Evolutionary conservation across 2,113 vertebrate species (phyloP), one percentile per base, ranked within the genome.

Genomic region (Chinchilla lanigera): DNA sequence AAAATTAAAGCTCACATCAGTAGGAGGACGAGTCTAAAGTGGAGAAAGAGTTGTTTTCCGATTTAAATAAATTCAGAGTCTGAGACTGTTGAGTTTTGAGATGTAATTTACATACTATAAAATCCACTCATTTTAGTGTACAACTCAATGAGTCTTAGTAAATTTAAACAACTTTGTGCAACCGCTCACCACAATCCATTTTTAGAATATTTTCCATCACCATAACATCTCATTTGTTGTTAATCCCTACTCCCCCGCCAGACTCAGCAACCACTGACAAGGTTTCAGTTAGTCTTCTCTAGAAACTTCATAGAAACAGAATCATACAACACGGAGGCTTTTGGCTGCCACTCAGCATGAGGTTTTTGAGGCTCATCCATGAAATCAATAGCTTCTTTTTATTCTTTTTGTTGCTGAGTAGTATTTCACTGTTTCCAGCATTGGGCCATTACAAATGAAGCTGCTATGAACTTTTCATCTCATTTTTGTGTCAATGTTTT

Each of bases 1-100:
- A 1, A 99, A 99, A 98, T 98, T 99, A 98, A 99, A 99, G 28
- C 98, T 98, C 98, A 99, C 97, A 91, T 99, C 99, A 35, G 99
- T 95, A 0, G 99, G 99, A 67, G 99, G 99, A 75, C 99, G 99
- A 84, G 99, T 99, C 99, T 99, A 98, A 10, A 89, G 98, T 7
- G 10, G 75, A 50, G 38, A 93, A 73, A 92, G 35, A 92, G 63
- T 24, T 54, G 10, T n/a, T 44, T 54, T 88, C 44, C 61, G 26
- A 92, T 71, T 90, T 52, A 97, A 90, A 69, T 52, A 67, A 30
- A 91, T n/a, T 35, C 50, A 89, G 54, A 86, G 61, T 17, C 41
- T 85, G 16, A 84, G 89, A 67, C 22, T 82, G n/a, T 54, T 52
- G 10, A 60, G 65, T 93, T 94, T 78, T 90, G 85, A 97, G 61